Evolutionary conservation across 2,113 vertebrate species (phyloP), one percentile per base, ranked within the genome.

Genomic region (Odocoileus virginianus): DNA sequence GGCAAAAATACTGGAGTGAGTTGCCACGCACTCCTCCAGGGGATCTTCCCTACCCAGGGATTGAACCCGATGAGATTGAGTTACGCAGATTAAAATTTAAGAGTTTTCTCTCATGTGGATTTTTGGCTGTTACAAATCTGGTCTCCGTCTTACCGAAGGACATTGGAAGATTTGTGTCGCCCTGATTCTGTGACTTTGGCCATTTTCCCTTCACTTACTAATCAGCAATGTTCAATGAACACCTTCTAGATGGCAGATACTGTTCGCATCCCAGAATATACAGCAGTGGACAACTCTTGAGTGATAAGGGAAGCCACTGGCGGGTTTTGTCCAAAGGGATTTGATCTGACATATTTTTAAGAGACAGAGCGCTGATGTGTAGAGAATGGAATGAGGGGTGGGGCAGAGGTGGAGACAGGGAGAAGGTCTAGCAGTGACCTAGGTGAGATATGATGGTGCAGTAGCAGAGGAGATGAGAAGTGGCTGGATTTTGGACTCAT

Each of bases 51-150:
- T 0, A 43, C 6, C 25, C 23, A 76, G 71, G 71, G 23, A 43
- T 43, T 13, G 2, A 76, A 76, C 71, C 71, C 3, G 25, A 33
- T 74, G 81, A 84, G 61, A 91, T 87, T 87, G 50, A 97, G 76
- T 92, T 97, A 61, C 21, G 8, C 15, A 43, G 87, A 91, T 52
- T 86, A 45, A 97, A 92, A 92, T 87, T 40, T 47, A 82, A 94
- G 71, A 28, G 15, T 97, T 78, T 96, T 64, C 25, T 96, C 45
- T 79, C 13, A 21, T 21, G 45, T 55, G 76, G 47, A 33, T 54
- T 67, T 5, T 82, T 50, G 58, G 58, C 89, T 94, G 7, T 84
- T 47, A 13, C 76, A 93, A 94, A 79, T 91, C 30, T 89, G 76
- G 74, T 85, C n/a, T 94, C 52, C 28, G 8, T 89, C 40, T 97